A percentile compares a stretch with the other conserved stretches of the same genome.
Conservation (phyloP, 2,888 invertebrate species). For the Tetranychus truncatus region DNA sequence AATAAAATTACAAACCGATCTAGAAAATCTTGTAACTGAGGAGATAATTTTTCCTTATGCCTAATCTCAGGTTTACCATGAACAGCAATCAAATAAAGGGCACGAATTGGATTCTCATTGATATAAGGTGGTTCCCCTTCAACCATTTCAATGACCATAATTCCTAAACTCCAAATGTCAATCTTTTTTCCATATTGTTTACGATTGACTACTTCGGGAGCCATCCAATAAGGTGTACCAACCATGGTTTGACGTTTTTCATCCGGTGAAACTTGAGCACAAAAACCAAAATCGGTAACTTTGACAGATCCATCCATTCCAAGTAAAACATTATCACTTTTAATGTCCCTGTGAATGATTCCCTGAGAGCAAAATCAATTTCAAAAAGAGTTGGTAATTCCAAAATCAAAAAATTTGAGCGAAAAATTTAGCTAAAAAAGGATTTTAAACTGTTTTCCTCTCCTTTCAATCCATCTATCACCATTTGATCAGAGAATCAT, state of each 20-base stretch:
- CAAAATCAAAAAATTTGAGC: no score
- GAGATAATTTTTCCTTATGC: conserved; percentile 56
- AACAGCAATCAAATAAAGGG: conserved; percentile 83
- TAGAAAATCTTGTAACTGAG: conserved; percentile 39
- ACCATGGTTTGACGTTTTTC: conserved; percentile 84
- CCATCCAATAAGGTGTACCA: conserved; percentile 98
- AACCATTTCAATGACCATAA: conserved; percentile 94
- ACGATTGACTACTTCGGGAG: conserved; percentile 76
- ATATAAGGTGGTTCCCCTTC: conserved; percentile 93
- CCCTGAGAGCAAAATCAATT: conserved; percentile 36
- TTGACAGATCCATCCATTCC: conserved; percentile 81
- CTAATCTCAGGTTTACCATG: conserved; percentile 81
- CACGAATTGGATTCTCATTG: conserved; percentile 56
- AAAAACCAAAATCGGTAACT: conserved; percentile 93
- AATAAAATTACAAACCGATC: conserved; percentile 21
- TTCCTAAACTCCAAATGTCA: conserved; percentile 45
- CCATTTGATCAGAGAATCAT: no score
- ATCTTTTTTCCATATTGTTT: conserved; percentile 78
- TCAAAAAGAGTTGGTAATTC: background rate
- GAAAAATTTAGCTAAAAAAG: no score
- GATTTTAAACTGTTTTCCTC: no score
- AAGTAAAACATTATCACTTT: conserved; percentile 86
- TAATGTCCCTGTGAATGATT: conserved; percentile 84
- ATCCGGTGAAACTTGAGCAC: conserved; percentile 84
- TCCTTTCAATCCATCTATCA: no score